Percentiles rank a stretch among this genome's conserved stretches.
phyloP scores from a whole-genome alignment of 2,888 invertebrate species.

The Eugnorisma glareosa region DNA sequence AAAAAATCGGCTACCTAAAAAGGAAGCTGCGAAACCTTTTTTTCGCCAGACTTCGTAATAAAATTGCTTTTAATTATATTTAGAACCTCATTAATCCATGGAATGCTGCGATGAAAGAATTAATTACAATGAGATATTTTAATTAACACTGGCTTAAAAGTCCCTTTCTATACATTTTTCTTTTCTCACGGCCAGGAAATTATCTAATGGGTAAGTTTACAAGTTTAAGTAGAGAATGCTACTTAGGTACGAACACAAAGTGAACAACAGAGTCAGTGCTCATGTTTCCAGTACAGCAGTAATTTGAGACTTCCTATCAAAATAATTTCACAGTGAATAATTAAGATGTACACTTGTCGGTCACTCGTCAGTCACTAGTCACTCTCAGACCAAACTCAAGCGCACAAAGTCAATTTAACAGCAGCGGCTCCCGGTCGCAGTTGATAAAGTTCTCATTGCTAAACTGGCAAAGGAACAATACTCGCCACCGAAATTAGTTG shows the following conservation, averaged over 20 bases:
- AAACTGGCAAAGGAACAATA: conserved; percentile 26
- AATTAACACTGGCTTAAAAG: background rate
- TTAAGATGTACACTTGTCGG: background rate
- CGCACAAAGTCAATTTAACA: conserved; percentile 26
- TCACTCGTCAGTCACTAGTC: conserved; percentile 19
- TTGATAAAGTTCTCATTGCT: conserved; percentile 14
- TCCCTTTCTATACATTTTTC: background rate
- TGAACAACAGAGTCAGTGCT: background rate
- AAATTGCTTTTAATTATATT: background rate
- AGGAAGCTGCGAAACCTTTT: background rate
- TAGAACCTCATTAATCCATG: background rate
- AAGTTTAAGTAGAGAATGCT: background rate
- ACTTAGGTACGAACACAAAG: background rate
- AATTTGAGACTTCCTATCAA: background rate
- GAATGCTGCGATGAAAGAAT: background rate
- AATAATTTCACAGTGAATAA: background rate
- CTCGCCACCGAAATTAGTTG: conserved; percentile 13
- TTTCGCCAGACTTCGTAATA: background rate
- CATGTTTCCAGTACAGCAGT: background rate
- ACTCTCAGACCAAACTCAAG: conserved; percentile 26
- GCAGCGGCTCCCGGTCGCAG: background rate
- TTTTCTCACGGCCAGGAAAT: background rate
- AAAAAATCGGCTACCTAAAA: too few species aligned
- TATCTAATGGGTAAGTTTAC: background rate
- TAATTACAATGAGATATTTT: background rate